Evolutionary conservation across 2,113 vertebrate genomes (phyloP).

Genomic region (Etheostoma spectabile): DNA sequence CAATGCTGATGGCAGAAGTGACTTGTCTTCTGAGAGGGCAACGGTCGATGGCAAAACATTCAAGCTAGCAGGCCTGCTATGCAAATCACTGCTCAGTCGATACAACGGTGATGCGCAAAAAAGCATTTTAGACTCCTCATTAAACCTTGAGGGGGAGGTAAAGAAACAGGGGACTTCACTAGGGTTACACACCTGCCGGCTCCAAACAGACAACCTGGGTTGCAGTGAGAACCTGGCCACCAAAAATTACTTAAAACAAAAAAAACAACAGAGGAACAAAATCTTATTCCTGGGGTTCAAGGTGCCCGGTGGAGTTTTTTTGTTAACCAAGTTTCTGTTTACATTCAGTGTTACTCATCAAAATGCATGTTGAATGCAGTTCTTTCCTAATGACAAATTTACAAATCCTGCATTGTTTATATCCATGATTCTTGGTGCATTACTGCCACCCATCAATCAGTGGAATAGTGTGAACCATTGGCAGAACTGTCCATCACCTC

Average conservation of each 20-base stretch:
- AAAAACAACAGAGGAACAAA: neutral
- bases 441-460: neutral
- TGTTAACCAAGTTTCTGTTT: too few relatives aligned
- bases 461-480: neutral
- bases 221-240: neutral
- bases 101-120: neutral
- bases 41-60: slow-evolving; percentile 21
- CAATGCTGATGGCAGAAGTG: neutral
- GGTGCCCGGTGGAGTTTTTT: neutral
- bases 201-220: neutral
- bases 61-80: neutral
- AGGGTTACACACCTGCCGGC: slow-evolving; percentile 1
- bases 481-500: neutral
- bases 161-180: neutral
- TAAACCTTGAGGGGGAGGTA: slow-evolving; percentile 1
- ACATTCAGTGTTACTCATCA: too few relatives aligned
- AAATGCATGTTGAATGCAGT: too few relatives aligned
- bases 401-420: too few relatives aligned
- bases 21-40: slow-evolving; percentile 17
- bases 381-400: too few relatives aligned
- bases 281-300: neutral
- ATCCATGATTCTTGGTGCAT: neutral
- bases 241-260: neutral
- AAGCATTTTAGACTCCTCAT: slow-evolving; percentile 4
- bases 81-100: slow-evolving; percentile 30